Conservation (phyloP, 2,888 invertebrate species). For the Chrysodeixis includens region DNA sequence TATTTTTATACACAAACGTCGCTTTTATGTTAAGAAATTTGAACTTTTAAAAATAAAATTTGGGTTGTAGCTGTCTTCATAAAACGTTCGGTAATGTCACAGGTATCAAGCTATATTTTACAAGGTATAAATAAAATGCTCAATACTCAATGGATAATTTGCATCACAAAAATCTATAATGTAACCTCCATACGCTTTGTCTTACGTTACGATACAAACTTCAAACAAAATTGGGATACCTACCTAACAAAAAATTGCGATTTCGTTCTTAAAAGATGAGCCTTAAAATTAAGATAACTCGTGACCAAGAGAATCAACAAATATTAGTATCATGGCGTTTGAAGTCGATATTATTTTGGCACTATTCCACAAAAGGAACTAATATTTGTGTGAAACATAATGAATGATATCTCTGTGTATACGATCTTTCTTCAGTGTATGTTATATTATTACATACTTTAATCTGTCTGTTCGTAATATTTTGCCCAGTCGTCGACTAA, state of each 20-base stretch:
- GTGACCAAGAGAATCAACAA: background rate
- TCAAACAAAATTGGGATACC: background rate
- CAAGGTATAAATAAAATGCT: no score
- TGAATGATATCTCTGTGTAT: background rate
- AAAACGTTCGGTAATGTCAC: no score
- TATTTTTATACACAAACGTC: no score
- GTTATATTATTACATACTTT: no score
- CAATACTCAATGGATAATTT: no score
- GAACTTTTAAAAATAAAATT: no score
- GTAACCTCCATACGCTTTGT: background rate
- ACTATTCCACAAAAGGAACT: background rate
- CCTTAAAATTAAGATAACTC: background rate
- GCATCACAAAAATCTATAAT: no score
- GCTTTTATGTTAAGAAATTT: no score
- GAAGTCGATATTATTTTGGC: background rate
- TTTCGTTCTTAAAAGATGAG: background rate
- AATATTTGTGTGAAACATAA: background rate
- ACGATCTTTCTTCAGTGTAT: background rate
- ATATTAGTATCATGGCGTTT: background rate
- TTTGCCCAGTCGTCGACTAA: no score
- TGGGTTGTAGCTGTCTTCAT: no score
- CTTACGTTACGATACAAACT: background rate
- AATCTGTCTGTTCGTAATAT: no score
- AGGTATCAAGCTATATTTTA: no score
- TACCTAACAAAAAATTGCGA: background rate